These are phyloP conservation scores for Danio kyathit DNA, from an alignment of 2,797 vertebrate genomes.

Conservation along the genomic window DNA sequence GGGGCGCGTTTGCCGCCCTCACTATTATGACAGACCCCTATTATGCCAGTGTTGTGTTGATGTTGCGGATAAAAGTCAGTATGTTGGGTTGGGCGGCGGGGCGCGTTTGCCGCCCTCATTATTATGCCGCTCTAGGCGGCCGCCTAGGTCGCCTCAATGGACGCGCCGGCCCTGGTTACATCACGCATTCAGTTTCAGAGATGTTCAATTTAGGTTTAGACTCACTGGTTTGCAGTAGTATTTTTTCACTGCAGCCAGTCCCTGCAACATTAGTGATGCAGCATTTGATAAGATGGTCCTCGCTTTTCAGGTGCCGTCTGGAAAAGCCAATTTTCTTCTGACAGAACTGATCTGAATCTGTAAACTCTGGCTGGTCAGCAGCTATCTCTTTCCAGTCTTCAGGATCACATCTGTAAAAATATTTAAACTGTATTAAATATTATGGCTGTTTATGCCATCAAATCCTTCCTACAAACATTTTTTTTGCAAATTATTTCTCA, in stretches of 20 bases:
- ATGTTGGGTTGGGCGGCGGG: no score
- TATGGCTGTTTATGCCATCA: no score
- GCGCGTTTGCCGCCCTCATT: no score
- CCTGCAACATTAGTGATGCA: conserved; percentile 80
- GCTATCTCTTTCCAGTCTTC: conserved; percentile 57
- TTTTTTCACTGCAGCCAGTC: conserved; percentile 57
- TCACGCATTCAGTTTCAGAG: not conserved
- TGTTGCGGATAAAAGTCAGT: no score
- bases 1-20: no score
- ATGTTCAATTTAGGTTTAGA: not conserved
- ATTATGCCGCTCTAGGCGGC: no score
- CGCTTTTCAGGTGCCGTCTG: conserved; percentile 58
- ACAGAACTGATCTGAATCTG: conserved; percentile 73
- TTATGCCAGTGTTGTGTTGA: no score
- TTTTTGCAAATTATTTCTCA: no score
- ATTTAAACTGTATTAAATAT: not conserved
- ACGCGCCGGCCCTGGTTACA: no score
- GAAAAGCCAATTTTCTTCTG: conserved; percentile 76
- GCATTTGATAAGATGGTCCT: conserved; percentile 75
- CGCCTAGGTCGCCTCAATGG: no score
- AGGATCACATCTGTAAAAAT: conserved; percentile 52
- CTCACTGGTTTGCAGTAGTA: conserved; percentile 45
- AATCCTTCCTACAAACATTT: no score
- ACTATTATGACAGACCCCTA: no score
- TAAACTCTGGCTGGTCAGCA: conserved; percentile 5